phyloP scores from a whole-genome alignment of 2,113 vertebrate genomes.

The Egretta garzetta region DNA sequence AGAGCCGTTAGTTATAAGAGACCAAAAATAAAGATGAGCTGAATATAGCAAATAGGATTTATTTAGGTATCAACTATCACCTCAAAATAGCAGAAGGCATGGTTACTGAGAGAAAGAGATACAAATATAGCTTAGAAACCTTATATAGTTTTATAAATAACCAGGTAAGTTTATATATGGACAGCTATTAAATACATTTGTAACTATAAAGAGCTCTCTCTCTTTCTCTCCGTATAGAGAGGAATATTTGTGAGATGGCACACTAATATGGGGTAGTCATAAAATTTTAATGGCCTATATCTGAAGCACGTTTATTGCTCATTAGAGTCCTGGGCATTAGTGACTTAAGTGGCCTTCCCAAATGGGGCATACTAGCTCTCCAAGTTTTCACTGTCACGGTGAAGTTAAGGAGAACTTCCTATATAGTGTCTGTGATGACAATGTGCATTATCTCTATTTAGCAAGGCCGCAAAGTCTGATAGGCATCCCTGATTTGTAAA shows the following conservation, averaged over 20 bases:
- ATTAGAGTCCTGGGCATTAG: not conserved
- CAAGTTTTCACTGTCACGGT: not conserved
- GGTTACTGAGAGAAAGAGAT: conserved; percentile 56
- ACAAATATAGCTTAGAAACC: conserved; percentile 64
- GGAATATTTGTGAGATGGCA: not conserved
- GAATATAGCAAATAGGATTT: conserved; percentile 46
- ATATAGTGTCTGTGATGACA: not conserved
- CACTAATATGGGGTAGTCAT: not conserved
- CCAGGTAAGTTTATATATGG: conserved; percentile 17
- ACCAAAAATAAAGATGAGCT: conserved; percentile 51
- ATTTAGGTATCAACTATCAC: conserved; percentile 54
- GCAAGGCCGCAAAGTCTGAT: not conserved
- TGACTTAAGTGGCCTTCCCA: not conserved
- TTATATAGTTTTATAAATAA: conserved; percentile 64
- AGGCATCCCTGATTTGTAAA: not conserved
- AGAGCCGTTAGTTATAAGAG: not conserved
- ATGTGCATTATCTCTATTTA: not conserved
- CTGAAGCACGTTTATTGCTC: not conserved
- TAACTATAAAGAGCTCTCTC: not conserved
- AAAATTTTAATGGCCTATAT: not conserved
- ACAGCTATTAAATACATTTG: not conserved
- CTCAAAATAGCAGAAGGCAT: conserved; percentile 59
- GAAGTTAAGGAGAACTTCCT: not conserved
- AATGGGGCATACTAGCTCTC: not conserved
- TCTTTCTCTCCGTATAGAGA: not conserved